Evolutionary conservation across 2,888 invertebrate species (phyloP), one percentile per base, ranked within the genome.

Genomic region (Chironomus tentans): DNA sequence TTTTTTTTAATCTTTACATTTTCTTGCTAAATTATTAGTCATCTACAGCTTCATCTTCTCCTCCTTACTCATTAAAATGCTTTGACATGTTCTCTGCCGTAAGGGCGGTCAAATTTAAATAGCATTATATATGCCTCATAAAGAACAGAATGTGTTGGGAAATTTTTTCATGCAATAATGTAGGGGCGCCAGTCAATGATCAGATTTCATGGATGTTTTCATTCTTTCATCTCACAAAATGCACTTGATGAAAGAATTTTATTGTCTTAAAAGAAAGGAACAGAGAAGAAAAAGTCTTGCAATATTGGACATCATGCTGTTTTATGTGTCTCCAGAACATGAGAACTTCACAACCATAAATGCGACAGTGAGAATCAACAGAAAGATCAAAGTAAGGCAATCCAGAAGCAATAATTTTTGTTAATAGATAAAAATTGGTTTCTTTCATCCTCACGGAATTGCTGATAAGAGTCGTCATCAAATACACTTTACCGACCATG

Each of bases 271-370:
- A 65, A 13, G 46, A 68, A 68, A 46, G 68, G 38, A 1, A 38
- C 1, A 38, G 38, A 38, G 38, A 62, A 7, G 7, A 10, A 10
- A 68, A 68, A 28, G 12, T 68, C 68, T 68, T 24, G 65, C 65
- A 65, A 65, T 24, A 65, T 24, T 28, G 68, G 47, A 70, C 28
- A 7, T 74, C 74, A 74, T 74, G 74, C 74, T 74, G 74, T 74
- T 74, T 74, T 74, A 74, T 74, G 74, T 74, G 74, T 74, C 74
- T 74, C 68, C 68, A 22, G 74, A 74, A 74, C 74, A 74, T 74
- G 74, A 74, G 74, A 74, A 74, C 74, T 74, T 74, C 74, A 74
- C 74, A 61, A 68, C 74, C 74, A 28, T 47, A n/a, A 21, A 18
- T 70, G 70, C 21, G 46, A 13, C 28, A 28, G 24, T 7, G 24